Base-by-base conservation (phyloP, 2,888 invertebrate species). In the Macrosoma leucophasiata region DNA sequence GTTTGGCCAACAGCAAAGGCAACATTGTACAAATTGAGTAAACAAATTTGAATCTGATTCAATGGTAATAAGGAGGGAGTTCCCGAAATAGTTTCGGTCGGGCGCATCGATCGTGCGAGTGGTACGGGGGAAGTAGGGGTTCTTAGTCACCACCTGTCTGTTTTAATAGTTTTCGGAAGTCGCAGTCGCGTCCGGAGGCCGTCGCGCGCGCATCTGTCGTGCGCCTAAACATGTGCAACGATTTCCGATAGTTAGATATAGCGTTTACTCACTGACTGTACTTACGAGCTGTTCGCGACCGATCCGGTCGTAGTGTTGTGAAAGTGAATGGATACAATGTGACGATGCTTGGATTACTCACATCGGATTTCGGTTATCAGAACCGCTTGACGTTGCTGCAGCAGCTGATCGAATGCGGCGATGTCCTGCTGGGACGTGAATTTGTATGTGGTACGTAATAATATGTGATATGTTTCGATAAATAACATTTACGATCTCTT, bases 61-160 rank as follows among this genome's bases (percentile, higher is more conserved):
- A n/a, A n/a, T n/a, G n/a, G n/a, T n/a, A n/a, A n/a, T n/a, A n/a
- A n/a, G n/a, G n/a, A n/a, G n/a, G n/a, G n/a, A n/a, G n/a, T n/a
- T n/a, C n/a, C n/a, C n/a, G n/a, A n/a, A n/a, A n/a, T n/a, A n/a
- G n/a, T n/a, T n/a, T n/a, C n/a, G n/a, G n/a, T n/a, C n/a, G n/a
- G n/a, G n/a, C n/a, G n/a, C n/a, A n/a, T n/a, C n/a, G 42, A 36
- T 33, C 24, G 50, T 36, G 22, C 33, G 39, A 26, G 32, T 36
- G 49, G 55, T 55, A 58, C 60, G 73, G 70, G 78, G 79, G 75
- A 75, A 76, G 71, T 68, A 62, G 67, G 69, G 60, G 55, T 60
- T 73, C 68, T 64, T 70, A 73, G 76, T 76, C 77, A 73, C 73
- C 81, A 81, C 81, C 81, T 82, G 78, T 75, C 76, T 50, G 43